A percentile compares a stretch with the other conserved stretches of the same genome.
Evolutionary conservation across 1,140 invertebrate genomes (phyloP).

Genomic region (Contarinia nasturtii): DNA sequence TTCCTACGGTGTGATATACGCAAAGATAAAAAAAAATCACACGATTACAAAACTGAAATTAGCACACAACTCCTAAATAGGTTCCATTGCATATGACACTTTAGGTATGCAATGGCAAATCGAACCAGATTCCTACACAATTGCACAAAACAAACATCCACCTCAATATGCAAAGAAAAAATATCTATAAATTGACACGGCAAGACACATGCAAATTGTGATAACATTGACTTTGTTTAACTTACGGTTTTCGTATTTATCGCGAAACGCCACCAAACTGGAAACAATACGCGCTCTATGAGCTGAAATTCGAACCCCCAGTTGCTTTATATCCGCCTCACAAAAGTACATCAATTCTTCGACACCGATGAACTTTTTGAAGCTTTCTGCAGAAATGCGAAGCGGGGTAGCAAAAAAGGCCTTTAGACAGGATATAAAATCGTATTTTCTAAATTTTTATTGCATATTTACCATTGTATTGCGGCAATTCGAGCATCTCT

Average conservation of each 20-base stretch:
- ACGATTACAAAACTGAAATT: neutral
- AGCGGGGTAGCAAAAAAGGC: neutral
- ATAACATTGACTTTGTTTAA: neutral
- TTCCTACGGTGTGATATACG: no score
- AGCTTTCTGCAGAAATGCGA: conserved; percentile 12
- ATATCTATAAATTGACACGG: no score
- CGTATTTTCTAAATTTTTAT: neutral
- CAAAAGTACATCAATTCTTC: conserved; percentile 35
- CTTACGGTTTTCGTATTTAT: conserved; percentile 22
- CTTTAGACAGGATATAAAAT: neutral
- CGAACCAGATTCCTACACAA: neutral
- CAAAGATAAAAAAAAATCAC: neutral
- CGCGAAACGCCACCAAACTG: conserved; percentile 36
- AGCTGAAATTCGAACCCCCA: conserved; percentile 37
- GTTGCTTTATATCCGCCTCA: conserved; percentile 35
- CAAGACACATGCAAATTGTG: neutral
- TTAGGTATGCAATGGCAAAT: neutral
- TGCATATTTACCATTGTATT: conserved; percentile 14
- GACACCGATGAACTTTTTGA: conserved; percentile 28
- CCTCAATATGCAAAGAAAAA: no score
- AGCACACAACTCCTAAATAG: neutral
- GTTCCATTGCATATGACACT: neutral
- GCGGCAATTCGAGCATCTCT: conserved; percentile 15
- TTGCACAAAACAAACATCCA: neutral
- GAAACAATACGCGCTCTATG: conserved; percentile 40